Evolutionary conservation across 2,797 vertebrate genomes (phyloP).

Genomic region (Tarsius wallacei): DNA sequence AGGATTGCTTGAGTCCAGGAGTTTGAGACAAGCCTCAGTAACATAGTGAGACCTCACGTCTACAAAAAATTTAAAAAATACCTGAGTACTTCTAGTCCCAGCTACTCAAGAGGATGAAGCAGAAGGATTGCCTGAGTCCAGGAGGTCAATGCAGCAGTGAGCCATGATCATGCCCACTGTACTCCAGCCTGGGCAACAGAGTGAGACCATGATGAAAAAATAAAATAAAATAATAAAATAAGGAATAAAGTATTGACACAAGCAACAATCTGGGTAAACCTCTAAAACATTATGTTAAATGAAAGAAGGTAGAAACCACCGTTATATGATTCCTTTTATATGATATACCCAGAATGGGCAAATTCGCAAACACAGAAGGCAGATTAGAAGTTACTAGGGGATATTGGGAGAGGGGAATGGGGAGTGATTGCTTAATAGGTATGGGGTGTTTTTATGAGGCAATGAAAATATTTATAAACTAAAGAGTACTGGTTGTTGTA

Average conservation of each 20-base stretch:
- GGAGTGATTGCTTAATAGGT: background rate
- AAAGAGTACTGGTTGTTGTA: background rate
- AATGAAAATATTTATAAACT: slow-evolving; percentile 4
- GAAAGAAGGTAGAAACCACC: background rate
- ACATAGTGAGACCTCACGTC: no score
- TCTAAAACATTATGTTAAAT: slow-evolving; percentile 19
- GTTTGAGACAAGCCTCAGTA: no score
- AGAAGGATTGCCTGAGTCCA: no score
- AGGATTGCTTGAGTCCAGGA: no score
- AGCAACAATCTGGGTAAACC: background rate
- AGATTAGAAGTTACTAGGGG: background rate
- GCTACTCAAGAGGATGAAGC: no score
- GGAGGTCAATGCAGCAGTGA: no score
- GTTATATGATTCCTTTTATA: background rate
- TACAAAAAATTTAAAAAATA: no score
- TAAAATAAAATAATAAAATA: no score
- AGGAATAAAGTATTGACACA: background rate
- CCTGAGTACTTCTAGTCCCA: no score
- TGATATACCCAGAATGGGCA: background rate
- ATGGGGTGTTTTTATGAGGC: background rate
- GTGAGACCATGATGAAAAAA: no score
- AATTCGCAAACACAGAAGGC: background rate
- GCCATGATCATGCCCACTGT: no score
- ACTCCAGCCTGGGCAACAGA: no score
- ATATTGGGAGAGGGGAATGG: background rate